phyloP scores from a whole-genome alignment of 2,113 vertebrate genomes.

The Myodes glareolus region DNA sequence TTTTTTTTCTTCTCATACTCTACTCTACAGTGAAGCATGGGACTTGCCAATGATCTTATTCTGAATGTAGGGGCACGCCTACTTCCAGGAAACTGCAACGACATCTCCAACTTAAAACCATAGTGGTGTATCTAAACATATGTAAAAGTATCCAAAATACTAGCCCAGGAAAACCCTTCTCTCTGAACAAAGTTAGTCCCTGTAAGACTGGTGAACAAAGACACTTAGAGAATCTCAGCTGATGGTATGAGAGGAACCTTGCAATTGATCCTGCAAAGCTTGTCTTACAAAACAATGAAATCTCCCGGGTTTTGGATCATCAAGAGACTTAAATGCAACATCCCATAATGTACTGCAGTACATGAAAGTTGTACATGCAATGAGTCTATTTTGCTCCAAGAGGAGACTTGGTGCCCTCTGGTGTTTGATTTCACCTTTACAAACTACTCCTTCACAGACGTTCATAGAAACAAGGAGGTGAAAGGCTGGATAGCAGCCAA shows the following conservation, averaged over 20 bases:
- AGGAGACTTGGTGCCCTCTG: conserved; percentile 82
- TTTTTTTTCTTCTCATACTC: neutral
- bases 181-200: neutral
- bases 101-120: conserved; percentile 24
- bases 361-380: neutral
- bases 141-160: neutral
- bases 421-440: conserved; percentile 64
- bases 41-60: neutral
- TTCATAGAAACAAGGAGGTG: neutral
- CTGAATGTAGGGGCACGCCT: neutral
- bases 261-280: neutral
- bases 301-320: conserved; percentile 26
- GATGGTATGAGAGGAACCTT: neutral
- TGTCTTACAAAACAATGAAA: conserved; percentile 49
- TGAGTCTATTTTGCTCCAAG: conserved; percentile 10
- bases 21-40: neutral
- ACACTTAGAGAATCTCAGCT: conserved; percentile 28
- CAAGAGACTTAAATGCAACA: neutral
- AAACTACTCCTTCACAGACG: neutral
- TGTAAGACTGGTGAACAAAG: neutral
- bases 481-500: neutral
- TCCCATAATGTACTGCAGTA: neutral
- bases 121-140: neutral
- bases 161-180: neutral
- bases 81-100: neutral